Evolutionary conservation across 2,797 vertebrate species (phyloP).

Genomic region (Protosalanx chinensis): DNA sequence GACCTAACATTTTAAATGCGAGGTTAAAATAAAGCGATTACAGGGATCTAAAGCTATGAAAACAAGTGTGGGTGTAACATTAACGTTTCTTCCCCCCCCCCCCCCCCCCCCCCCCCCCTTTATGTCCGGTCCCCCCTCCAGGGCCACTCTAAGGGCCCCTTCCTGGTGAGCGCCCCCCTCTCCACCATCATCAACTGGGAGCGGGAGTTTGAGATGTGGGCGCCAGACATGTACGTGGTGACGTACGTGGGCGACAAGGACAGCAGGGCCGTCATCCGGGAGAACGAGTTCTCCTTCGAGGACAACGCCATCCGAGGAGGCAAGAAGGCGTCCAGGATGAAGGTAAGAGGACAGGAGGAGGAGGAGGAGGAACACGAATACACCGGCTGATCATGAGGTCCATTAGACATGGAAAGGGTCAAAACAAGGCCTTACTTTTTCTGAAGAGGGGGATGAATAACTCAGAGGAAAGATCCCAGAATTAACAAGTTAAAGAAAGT

Average conservation of each 20-base stretch:
- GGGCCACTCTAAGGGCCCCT: conserved; percentile 97
- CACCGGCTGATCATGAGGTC: too few species aligned
- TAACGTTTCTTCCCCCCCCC: neutral
- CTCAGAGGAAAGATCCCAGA: too few species aligned
- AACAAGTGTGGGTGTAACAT: neutral
- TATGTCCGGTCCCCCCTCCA: conserved; percentile 38
- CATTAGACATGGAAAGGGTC: too few species aligned
- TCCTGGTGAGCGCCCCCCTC: conserved; percentile 93
- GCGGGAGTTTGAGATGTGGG: conserved; percentile 98
- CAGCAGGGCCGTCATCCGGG: conserved; percentile 92
- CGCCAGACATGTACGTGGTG: conserved; percentile 95
- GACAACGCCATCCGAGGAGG: conserved; percentile 97
- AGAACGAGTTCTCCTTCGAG: conserved; percentile 97
- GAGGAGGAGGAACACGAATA: neutral
- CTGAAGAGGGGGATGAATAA: too few species aligned
- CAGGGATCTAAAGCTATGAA: neutral
- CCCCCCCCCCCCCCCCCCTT: neutral
- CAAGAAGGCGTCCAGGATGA: conserved; percentile 95
- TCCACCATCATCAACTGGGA: conserved; percentile 99
- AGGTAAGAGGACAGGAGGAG: conserved; percentile 68
- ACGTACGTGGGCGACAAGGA: conserved; percentile 96
- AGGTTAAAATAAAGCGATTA: too few species aligned
- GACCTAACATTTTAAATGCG: too few species aligned
- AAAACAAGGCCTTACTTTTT: too few species aligned
- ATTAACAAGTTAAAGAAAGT: too few species aligned